Base-by-base conservation (phyloP, 2,888 invertebrate species). In the Epinotia bilunana region DNA sequence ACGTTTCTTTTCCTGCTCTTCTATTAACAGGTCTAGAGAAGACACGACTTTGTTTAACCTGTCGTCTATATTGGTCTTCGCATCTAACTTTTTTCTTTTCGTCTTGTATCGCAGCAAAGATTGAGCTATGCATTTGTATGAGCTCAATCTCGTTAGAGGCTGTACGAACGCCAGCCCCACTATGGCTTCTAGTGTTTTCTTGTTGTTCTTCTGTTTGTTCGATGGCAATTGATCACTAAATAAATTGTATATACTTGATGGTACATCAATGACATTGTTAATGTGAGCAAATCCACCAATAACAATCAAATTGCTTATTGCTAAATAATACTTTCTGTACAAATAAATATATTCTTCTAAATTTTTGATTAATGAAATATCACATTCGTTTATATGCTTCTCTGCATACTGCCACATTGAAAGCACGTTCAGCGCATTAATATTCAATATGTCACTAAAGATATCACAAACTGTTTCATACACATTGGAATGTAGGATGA, bases 251-350 rank as follows among this genome's bases (percentile, higher is more conserved):
- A 95, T 85, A 86, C 90, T 90, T 78, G 93, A 92, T 28, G 95
- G 95, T 68, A 95, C 92, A 82, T 96, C 96, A 76, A 97, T 92
- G 70, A 95, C 85, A 86, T 94, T 95, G 78, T 96, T 95, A 73
- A 97, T 95, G 80, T 96, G 95, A 61, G 92, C 85, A 83, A 97
- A 96, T 53, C 97, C 97, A 83, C 96, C 95, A 78, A 97, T 94
- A 80, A 96, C 96, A 83, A 96, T 95, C 78, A 97, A 94, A 94
- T 97, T 96, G 88, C 97, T 96, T 86, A 97, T 94, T 81, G 95
- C 95, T 88, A 95, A 94, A 63, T 96, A 94, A 92, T 97, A 97
- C 86, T 95, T 95, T 87, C 95, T 96, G 86, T 96, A 97, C 77
- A 96, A 94, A 85, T 95, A 95, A 84, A 96, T 95, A 89, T 95